Evolutionary conservation across 2,113 vertebrate genomes (phyloP).

Genomic region (Archilochus colubris): DNA sequence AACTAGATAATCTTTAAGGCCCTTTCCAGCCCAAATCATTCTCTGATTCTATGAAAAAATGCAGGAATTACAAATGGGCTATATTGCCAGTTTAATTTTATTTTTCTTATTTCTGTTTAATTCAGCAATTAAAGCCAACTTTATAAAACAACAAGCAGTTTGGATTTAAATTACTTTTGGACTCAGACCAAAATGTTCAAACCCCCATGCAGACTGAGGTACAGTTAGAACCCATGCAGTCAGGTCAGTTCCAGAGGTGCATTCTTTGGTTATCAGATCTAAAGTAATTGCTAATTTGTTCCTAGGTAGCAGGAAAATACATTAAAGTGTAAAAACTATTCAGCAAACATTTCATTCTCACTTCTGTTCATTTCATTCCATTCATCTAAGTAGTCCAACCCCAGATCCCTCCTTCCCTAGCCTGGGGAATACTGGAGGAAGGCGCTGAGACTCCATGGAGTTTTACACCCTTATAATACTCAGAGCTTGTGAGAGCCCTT

Average conservation of each 20-base stretch:
- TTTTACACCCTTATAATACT: background rate
- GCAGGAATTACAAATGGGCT: background rate
- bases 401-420: background rate
- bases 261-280: constrained; percentile 23
- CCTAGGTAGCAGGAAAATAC: constrained; percentile 24
- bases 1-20: no score
- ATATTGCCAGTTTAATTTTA: background rate
- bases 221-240: background rate
- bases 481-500: background rate
- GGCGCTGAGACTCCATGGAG: background rate
- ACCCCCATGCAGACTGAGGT: background rate
- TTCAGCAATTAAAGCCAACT: background rate
- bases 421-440: background rate
- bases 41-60: no score
- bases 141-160: background rate
- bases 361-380: background rate
- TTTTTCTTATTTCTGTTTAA: background rate
- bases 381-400: background rate
- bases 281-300: constrained; percentile 15
- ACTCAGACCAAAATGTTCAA: background rate
- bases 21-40: no score
- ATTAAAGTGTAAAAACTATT: background rate
- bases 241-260: background rate
- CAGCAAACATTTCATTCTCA: background rate
- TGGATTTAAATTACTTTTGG: background rate